These are phyloP conservation scores for Apostichopus californicus DNA, from an alignment of 35 echinoderm and acorn worm species.

Conservation along the genomic window DNA sequence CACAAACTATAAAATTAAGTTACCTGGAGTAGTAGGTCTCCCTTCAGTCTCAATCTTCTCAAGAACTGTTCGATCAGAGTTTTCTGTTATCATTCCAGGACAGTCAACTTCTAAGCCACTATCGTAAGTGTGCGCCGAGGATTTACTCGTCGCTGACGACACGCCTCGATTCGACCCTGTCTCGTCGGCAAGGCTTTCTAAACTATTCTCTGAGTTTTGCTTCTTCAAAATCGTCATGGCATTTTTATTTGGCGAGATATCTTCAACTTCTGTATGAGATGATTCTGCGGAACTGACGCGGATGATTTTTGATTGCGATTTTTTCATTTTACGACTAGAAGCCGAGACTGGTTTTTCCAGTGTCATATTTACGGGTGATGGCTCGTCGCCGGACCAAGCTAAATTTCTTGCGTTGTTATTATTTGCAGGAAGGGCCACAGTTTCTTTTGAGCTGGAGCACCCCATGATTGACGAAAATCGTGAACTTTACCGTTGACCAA, in stretches of 20 bases:
- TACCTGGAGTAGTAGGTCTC: conserved; percentile 92
- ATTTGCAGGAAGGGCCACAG: not conserved
- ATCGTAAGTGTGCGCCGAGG: conserved; percentile 77
- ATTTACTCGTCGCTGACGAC: conserved; percentile 92
- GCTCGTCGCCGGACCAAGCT: conserved; percentile 17
- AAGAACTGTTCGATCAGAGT: conserved; percentile 46
- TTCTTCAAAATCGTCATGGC: conserved; percentile 10
- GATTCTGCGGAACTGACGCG: conserved; percentile 26
- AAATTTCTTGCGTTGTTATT: not conserved
- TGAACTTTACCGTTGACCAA: no score
- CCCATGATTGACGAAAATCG: conserved; percentile 24
- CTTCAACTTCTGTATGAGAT: not conserved
- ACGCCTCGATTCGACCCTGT: conserved; percentile 54
- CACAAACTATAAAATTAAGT: not conserved
- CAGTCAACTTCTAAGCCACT: conserved; percentile 89
- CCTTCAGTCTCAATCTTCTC: conserved; percentile 53
- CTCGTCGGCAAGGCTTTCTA: conserved; percentile 18
- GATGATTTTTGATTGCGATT: not conserved
- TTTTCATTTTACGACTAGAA: conserved; percentile 34
- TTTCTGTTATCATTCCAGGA: conserved; percentile 83
- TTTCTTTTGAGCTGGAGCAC: conserved; percentile 43
- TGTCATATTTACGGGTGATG: not conserved
- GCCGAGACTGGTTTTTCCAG: conserved; percentile 4
- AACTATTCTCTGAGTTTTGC: conserved; percentile 15
- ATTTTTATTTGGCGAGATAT: conserved; percentile 2